phyloP scores from a whole-genome alignment of 1,140 invertebrate species.

The Drosophila asahinai region DNA sequence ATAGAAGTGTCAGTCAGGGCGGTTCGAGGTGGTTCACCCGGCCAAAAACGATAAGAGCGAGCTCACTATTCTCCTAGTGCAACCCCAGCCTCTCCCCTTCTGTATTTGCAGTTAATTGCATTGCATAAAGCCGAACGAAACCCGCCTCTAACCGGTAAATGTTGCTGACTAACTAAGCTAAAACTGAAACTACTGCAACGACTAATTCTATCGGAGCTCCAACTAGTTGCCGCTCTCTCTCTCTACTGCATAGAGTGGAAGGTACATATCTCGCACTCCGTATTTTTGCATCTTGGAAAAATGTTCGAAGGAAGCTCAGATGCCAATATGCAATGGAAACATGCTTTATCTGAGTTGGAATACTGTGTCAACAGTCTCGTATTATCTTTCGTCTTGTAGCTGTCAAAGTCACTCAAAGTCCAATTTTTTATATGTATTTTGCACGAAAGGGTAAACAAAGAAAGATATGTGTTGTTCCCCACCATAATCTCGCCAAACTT shows the following conservation, averaged over 20 bases:
- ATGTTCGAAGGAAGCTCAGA: no score
- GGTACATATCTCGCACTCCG: neutral
- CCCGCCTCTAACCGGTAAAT: conserved; percentile 55
- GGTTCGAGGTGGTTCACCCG: conserved; percentile 45
- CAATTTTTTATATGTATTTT: conserved; percentile 4
- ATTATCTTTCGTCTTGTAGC: neutral
- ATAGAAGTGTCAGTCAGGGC: conserved; percentile 42
- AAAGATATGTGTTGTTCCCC: conserved; percentile 25
- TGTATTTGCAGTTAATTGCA: conserved; percentile 53
- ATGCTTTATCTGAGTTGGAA: neutral
- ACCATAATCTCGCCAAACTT: conserved; percentile 18
- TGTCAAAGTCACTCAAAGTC: conserved; percentile 34
- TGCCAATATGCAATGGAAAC: no score
- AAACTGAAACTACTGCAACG: conserved; percentile 26
- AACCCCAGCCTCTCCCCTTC: conserved; percentile 2
- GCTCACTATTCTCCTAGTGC: conserved; percentile 50
- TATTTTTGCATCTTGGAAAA: neutral
- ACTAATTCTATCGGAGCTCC: conserved; percentile 29
- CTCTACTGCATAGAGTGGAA: conserved; percentile 21
- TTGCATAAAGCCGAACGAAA: conserved; percentile 50
- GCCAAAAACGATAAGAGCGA: conserved; percentile 37
- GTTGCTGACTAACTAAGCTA: conserved; percentile 34
- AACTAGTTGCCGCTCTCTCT: conserved; percentile 32
- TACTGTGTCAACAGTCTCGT: conserved; percentile 3
- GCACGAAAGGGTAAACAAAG: conserved; percentile 17